Evolutionary conservation across 1,140 invertebrate genomes (phyloP).

Genomic region (Caenorhabditis inopinata): DNA sequence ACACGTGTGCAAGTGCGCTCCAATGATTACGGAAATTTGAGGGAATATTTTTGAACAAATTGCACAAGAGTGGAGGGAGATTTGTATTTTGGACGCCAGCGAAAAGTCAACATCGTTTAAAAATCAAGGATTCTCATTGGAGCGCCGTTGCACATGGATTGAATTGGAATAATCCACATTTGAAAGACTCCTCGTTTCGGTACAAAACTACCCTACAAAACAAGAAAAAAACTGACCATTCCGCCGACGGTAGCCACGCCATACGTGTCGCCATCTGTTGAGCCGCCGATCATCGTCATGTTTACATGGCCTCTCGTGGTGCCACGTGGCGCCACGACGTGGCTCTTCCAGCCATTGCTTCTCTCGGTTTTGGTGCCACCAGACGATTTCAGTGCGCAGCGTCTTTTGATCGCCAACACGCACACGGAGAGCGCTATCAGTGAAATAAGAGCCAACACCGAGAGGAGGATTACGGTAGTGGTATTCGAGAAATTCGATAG

Average conservation of each 20-base stretch:
- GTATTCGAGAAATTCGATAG: background rate
- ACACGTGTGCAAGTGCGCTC: too few relatives aligned
- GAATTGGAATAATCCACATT: background rate
- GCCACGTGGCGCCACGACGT: background rate
- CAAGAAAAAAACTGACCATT: constrained; percentile 8
- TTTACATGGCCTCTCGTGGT: background rate
- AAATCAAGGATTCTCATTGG: too few relatives aligned
- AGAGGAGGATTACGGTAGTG: background rate
- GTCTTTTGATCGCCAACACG: background rate
- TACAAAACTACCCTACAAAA: too few relatives aligned
- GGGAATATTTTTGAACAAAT: too few relatives aligned
- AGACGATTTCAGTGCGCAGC: background rate
- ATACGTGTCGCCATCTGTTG: background rate
- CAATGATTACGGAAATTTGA: too few relatives aligned
- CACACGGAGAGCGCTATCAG: background rate
- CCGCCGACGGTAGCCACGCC: background rate
- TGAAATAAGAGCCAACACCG: background rate
- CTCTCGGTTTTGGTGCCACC: background rate
- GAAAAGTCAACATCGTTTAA: too few relatives aligned
- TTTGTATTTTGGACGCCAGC: too few relatives aligned
- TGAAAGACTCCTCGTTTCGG: background rate
- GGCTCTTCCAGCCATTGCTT: background rate
- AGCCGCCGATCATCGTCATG: background rate
- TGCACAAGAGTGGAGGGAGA: too few relatives aligned
- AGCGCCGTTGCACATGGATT: too few relatives aligned